Evolutionary conservation across 1,140 invertebrate genomes (phyloP).

Genomic region (Micrasema longulum): DNA sequence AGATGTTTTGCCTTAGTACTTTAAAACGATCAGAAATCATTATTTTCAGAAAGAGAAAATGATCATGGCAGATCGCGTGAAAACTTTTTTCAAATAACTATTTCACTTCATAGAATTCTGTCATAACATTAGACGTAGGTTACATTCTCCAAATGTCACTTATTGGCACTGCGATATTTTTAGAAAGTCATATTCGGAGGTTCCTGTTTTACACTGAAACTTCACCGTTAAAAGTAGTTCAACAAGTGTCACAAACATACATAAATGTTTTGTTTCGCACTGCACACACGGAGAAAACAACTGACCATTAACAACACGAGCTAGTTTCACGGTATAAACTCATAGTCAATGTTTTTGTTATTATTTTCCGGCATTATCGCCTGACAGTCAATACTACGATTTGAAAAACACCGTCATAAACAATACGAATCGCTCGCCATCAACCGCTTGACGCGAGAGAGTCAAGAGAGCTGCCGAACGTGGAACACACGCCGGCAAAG

Average conservation of each 20-base stretch:
- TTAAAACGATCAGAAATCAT: no score
- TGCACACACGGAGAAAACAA: not conserved
- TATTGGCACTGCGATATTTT: not conserved
- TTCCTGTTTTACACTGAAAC: slow-evolving; percentile 24
- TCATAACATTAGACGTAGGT: no score
- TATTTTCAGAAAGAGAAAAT: no score
- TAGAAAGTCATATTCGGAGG: slow-evolving; percentile 22
- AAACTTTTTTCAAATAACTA: no score
- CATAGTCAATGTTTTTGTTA: not conserved
- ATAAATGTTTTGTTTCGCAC: slow-evolving; percentile 12
- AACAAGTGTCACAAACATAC: slow-evolving; percentile 25
- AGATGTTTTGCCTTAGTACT: no score
- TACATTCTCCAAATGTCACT: slow-evolving; percentile 4
- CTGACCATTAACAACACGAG: not conserved
- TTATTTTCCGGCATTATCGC: slow-evolving; percentile 12
- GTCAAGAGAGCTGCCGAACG: not conserved
- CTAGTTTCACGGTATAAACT: slow-evolving; percentile 1
- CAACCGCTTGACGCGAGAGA: not conserved
- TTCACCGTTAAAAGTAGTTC: slow-evolving; percentile 31
- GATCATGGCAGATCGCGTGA: no score
- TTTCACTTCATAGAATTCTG: no score
- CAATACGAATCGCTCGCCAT: not conserved
- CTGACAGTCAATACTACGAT: slow-evolving; percentile 1
- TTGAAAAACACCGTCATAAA: slow-evolving; percentile 19
- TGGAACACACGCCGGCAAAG: slow-evolving; percentile 25